Evolutionary conservation across 2,888 invertebrate genomes (phyloP).

Genomic region (Crocallis elinguaria): DNA sequence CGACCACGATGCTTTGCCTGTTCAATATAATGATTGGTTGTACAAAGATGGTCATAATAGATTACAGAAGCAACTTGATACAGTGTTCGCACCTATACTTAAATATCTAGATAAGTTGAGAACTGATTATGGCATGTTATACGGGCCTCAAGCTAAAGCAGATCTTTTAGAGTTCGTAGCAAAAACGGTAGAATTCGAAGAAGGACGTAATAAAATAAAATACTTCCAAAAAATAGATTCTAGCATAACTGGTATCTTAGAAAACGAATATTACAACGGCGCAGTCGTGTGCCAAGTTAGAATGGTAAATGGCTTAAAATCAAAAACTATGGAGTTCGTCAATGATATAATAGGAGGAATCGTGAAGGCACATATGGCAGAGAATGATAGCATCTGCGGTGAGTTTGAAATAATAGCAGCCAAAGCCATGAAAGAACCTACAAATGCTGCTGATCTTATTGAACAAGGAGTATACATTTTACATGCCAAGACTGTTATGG

Average conservation of each 20-base stretch:
- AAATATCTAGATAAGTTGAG: constrained; percentile 82
- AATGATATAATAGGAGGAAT: constrained; percentile 86
- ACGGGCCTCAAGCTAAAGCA: constrained; percentile 75
- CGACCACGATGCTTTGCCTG: constrained; percentile 79
- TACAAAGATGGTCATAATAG: constrained; percentile 77
- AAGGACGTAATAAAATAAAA: constrained; percentile 85
- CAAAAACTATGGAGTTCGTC: constrained; percentile 84
- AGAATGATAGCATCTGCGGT: constrained; percentile 88
- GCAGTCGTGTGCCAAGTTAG: constrained; percentile 86
- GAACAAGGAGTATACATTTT: constrained; percentile 93
- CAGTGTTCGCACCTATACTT: constrained; percentile 83
- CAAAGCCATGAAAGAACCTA: constrained; percentile 89
- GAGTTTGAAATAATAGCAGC: constrained; percentile 89
- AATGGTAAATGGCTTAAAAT: constrained; percentile 86
- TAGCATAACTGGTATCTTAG: constrained; percentile 85
- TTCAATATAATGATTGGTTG: constrained; percentile 85
- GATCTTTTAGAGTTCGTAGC: constrained; percentile 77
- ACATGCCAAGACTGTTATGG: constrained; percentile 89
- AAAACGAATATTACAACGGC: constrained; percentile 88
- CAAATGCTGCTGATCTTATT: constrained; percentile 92
- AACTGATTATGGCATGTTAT: constrained; percentile 83
- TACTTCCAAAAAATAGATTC: constrained; percentile 86
- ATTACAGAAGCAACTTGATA: constrained; percentile 79
- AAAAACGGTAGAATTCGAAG: constrained; percentile 83
- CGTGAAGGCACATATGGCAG: constrained; percentile 86